Conservation (phyloP, 1,140 invertebrate species). For the Teleopsis dalmanni region DNA sequence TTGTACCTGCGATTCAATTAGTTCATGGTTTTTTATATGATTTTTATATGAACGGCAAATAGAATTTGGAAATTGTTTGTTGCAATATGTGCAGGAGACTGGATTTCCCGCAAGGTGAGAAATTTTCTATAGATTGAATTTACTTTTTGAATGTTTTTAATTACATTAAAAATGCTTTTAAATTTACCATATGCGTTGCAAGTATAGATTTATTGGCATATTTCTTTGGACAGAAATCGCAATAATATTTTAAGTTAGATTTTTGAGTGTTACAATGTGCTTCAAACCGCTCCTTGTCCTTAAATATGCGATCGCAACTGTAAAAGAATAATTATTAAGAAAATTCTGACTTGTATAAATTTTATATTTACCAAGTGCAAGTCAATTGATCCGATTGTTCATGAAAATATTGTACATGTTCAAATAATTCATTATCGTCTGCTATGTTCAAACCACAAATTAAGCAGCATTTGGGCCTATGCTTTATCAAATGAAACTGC, state of each 20-base stretch:
- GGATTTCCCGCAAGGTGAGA: slow-evolving; percentile 1
- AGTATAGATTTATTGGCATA: slow-evolving; percentile 25
- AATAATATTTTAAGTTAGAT: slow-evolving; percentile 18
- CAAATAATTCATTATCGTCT: slow-evolving; percentile 34
- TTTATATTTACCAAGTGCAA: slow-evolving; percentile 24
- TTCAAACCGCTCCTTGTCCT: slow-evolving; percentile 17
- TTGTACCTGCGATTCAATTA: slow-evolving; percentile 19
- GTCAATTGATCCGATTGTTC: slow-evolving; percentile 25
- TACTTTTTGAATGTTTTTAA: not conserved
- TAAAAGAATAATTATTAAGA: not conserved
- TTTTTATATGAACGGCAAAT: not conserved
- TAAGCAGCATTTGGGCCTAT: slow-evolving; percentile 29
- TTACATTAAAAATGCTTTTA: not conserved
- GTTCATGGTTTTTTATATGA: slow-evolving; percentile 16
- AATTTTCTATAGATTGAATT: not conserved
- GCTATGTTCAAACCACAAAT: slow-evolving; percentile 24
- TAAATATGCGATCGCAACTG: slow-evolving; percentile 38
- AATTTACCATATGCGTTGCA: slow-evolving; percentile 24
- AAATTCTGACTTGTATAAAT: not conserved
- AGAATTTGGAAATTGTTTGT: not conserved
- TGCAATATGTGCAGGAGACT: slow-evolving; percentile 4
- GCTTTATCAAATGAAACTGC: slow-evolving; percentile 35
- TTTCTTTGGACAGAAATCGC: slow-evolving; percentile 20
- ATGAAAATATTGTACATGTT: slow-evolving; percentile 33
- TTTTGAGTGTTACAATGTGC: slow-evolving; percentile 25